A percentile compares a stretch with the other conserved stretches of the same genome.
These are phyloP conservation scores for Prochilodus magdalenae DNA, from an alignment of 2,113 vertebrate genomes.

Conservation along the genomic window DNA sequence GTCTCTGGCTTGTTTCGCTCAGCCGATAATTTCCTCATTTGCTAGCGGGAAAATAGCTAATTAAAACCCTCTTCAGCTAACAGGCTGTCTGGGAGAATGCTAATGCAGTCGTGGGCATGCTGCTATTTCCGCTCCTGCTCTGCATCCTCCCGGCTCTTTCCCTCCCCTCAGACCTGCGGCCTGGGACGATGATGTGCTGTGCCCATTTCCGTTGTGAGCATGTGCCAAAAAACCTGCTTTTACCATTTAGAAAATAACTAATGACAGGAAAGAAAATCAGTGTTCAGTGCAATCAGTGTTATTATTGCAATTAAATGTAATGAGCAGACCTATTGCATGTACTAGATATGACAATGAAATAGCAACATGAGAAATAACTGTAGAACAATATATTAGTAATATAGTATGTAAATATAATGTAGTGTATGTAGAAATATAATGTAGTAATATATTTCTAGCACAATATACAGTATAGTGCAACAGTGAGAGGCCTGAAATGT, in stretches of 20 bases:
- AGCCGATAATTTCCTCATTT: constrained; percentile 96
- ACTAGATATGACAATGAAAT: background rate
- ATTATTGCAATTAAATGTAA: background rate
- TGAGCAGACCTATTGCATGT: background rate
- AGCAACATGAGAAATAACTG: too few relatives aligned
- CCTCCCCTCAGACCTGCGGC: constrained; percentile 81
- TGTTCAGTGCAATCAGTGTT: background rate
- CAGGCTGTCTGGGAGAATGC: constrained; percentile 96
- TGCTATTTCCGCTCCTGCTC: constrained; percentile 88
- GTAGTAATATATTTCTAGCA: too few relatives aligned
- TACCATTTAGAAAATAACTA: constrained; percentile 17
- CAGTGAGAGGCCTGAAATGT: too few relatives aligned
- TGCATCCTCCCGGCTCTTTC: constrained; percentile 84
- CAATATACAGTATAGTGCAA: background rate
- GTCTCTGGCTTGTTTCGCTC: constrained; percentile 92
- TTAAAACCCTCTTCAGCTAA: constrained; percentile 99
- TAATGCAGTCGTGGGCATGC: constrained; percentile 90
- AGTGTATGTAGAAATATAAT: too few relatives aligned
- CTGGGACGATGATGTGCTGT: constrained; percentile 73
- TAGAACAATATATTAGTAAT: too few relatives aligned
- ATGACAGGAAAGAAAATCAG: background rate
- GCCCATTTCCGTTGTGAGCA: constrained; percentile 31
- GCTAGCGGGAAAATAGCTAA: constrained; percentile 98
- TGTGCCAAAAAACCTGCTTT: constrained; percentile 41
- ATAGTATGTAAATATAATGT: too few relatives aligned